Base-by-base conservation (phyloP, 2,113 vertebrate species). In the Upupa epops region DNA sequence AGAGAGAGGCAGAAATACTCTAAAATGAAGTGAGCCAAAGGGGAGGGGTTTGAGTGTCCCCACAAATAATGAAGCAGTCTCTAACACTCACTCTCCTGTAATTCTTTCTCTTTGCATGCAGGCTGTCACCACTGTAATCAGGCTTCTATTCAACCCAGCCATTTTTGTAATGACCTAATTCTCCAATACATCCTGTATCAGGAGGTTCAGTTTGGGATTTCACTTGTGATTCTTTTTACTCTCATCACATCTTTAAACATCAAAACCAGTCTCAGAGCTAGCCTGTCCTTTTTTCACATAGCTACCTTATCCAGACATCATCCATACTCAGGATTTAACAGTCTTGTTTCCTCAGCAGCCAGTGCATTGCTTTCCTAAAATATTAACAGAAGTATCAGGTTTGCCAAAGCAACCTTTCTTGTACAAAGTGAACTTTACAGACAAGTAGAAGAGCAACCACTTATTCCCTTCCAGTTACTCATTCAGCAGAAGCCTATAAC, bases 141-240 rank as follows among this genome's bases (percentile, higher is more conserved):
- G 80, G 75, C n/a, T 88, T 52, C 71, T 87, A 93, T 94, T 96
- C 91, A 93, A 70, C 48, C 7, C 61, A 90, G 34, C 28, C 69
- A 82, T 84, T 93, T 90, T 49, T 84, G 52, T 92, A 86, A 90
- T 60, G 70, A 92, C 65, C 86, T 95, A 90, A 64, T 92, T 93
- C 77, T 86, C 26, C 2, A 2, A 63, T 81, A 37, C 58, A 74
- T 93, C 65, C 83, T 90, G 56, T 56, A 81, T 64, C 31, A 75
- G 72, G 61, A 88, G 48, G 26, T 78, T 86, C 65, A 60, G 60
- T 77, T 12, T 85, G 72, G 55, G 34, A 26, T 81, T 90, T 81
- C 34, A 49, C 77, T 78, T 88, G 24, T 32, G 37, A 64, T 81
- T 58, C 34, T 74, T 90, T 83, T 77, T 31, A 25, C 49, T 74